phyloP scores from a whole-genome alignment of 2,113 vertebrate genomes.

The Hoplias malabaricus region DNA sequence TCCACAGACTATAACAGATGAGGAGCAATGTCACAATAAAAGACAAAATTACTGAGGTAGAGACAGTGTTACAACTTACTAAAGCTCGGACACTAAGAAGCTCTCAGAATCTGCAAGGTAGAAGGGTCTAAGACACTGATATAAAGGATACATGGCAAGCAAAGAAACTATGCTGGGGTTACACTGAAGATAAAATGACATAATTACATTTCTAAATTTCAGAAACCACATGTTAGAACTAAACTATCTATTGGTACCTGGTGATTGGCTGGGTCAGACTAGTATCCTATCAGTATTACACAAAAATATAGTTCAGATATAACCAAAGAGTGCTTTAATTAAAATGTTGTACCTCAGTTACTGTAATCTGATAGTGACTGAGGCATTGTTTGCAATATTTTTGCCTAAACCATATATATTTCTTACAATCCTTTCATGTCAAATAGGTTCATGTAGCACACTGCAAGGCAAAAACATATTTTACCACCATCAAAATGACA shows the following conservation, averaged over 20 bases:
- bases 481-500: too few relatives aligned
- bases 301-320: neutral
- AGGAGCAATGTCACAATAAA: conserved; percentile 7
- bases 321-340: too few relatives aligned
- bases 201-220: neutral
- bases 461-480: too few relatives aligned
- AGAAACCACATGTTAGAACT: neutral
- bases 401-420: too few relatives aligned
- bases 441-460: too few relatives aligned
- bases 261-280: neutral
- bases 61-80: neutral
- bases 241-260: neutral
- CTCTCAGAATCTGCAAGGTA: neutral
- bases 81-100: neutral
- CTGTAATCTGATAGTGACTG: too few relatives aligned
- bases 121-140: neutral
- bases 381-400: too few relatives aligned
- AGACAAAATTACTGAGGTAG: neutral
- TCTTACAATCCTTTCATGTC: too few relatives aligned
- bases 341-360: too few relatives aligned
- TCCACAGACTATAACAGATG: conserved; percentile 82
- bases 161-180: neutral
- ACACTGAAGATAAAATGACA: neutral
- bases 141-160: neutral
- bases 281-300: neutral